Conservation (phyloP, 2,888 invertebrate genomes). For the Melinaea menophilus region DNA sequence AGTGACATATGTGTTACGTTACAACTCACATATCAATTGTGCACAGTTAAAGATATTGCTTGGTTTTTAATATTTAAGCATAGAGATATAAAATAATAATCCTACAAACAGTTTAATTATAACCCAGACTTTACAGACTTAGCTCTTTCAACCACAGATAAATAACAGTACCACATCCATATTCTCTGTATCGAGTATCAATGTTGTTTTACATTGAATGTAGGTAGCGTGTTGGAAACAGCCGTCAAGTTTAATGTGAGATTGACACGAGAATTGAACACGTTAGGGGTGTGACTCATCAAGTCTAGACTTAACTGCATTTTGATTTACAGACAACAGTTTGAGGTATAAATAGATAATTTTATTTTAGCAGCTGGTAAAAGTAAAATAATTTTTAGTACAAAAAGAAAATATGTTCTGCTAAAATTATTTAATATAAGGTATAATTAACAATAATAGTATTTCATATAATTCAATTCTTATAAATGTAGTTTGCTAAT, state of each 20-base stretch:
- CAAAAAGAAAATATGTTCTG: no score
- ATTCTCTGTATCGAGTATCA: slow-evolving; percentile 7
- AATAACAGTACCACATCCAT: slow-evolving; percentile 7
- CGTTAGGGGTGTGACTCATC: slow-evolving; percentile 16
- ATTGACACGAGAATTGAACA: slow-evolving; percentile 46
- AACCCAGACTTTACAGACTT: neutral
- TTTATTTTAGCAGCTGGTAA: no score
- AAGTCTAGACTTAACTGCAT: slow-evolving; percentile 9
- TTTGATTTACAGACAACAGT: slow-evolving; percentile 5
- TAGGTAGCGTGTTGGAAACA: slow-evolving; percentile 54
- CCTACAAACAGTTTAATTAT: no score
- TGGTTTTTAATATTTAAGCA: no score
- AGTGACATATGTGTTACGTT: neutral
- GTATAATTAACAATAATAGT: neutral
- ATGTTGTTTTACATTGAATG: slow-evolving; percentile 41
- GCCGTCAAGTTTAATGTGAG: slow-evolving; percentile 50
- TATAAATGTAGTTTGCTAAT: slow-evolving; percentile 1
- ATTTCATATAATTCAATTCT: neutral
- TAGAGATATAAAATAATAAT: no score
- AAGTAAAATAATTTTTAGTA: no score
- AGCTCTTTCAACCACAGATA: no score
- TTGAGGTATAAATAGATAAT: neutral
- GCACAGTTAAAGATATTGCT: no score
- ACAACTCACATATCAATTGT: no score
- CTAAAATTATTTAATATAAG: no score